phyloP scores from a whole-genome alignment of 2,888 invertebrate genomes.

The Caenorhabditis imperialis region DNA sequence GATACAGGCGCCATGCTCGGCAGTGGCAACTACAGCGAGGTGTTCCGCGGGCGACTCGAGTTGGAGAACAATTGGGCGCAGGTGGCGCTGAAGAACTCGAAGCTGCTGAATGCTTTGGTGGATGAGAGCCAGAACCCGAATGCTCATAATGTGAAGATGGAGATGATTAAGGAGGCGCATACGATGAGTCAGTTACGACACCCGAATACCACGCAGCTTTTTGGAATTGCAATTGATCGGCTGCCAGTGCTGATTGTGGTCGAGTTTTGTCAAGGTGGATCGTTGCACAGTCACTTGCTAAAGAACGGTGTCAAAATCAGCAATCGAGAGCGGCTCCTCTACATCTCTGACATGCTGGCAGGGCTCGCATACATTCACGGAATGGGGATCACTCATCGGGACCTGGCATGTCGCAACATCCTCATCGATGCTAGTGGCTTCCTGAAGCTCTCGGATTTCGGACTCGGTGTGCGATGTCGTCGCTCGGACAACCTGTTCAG shows the following conservation, averaged over 20 bases:
- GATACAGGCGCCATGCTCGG: constrained; percentile 39
- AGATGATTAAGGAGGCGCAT: constrained; percentile 67
- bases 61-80: constrained; percentile 24
- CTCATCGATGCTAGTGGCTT: constrained; percentile 79
- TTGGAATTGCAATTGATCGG: constrained; percentile 96
- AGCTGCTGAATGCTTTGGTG: constrained; percentile 9
- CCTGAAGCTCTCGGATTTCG: constrained; percentile 65
- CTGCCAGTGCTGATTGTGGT: constrained; percentile 98
- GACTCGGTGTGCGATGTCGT: constrained; percentile 46
- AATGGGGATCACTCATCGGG: constrained; percentile 88
- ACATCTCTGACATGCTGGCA: constrained; percentile 81
- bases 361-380: constrained; percentile 89
- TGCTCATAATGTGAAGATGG: constrained; percentile 42
- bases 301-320: constrained; percentile 27
- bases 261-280: constrained; percentile 86
- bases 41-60: constrained; percentile 32
- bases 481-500: constrained; percentile 15
- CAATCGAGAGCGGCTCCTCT: constrained; percentile 45
- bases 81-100: constrained; percentile 17
- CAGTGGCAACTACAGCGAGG: constrained; percentile 36
- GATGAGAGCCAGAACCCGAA: constrained; percentile 12
- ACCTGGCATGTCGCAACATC: constrained; percentile 89
- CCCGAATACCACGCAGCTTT: constrained; percentile 81
- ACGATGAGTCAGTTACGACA: constrained; percentile 63
- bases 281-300: constrained; percentile 56